A percentile compares a stretch with the other conserved stretches of the same genome.
Evolutionary conservation across 2,113 vertebrate genomes (phyloP).

Genomic region (Dromaius novaehollandiae): DNA sequence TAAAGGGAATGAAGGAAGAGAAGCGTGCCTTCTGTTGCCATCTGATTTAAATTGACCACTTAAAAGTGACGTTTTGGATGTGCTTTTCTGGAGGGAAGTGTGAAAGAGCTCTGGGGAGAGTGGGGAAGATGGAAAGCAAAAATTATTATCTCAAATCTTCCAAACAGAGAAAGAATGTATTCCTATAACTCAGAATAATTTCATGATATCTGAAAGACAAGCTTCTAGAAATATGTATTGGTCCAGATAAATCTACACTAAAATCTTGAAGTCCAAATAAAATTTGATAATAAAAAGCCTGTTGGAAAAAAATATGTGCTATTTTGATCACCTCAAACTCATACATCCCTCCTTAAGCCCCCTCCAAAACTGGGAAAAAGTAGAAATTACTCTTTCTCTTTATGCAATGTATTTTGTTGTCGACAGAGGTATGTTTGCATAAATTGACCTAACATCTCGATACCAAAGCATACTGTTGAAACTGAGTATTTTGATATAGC

Average conservation of each 20-base stretch:
- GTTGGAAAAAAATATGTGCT: not conserved
- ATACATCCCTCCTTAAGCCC: not conserved
- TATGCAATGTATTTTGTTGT: not conserved
- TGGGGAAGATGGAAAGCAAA: not conserved
- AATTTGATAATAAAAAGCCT: not conserved
- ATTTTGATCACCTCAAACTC: not conserved
- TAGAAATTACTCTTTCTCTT: not conserved
- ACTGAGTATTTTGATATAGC: not conserved
- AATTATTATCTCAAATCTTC: not conserved
- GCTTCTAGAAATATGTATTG: not conserved
- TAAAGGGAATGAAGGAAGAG: not conserved
- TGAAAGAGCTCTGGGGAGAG: not conserved
- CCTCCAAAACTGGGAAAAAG: not conserved
- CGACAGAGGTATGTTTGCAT: not conserved
- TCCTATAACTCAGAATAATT: not conserved
- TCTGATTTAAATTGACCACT: constrained; percentile 14
- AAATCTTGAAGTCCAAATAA: not conserved
- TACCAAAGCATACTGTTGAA: constrained; percentile 19
- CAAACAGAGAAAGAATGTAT: not conserved
- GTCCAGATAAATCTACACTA: not conserved
- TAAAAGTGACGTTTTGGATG: not conserved
- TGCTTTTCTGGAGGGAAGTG: not conserved
- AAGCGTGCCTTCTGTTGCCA: not conserved
- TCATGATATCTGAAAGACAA: not conserved
- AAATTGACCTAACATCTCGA: not conserved